Conservation (phyloP, 2,113 vertebrate genomes). For the Mesocricetus auratus region DNA sequence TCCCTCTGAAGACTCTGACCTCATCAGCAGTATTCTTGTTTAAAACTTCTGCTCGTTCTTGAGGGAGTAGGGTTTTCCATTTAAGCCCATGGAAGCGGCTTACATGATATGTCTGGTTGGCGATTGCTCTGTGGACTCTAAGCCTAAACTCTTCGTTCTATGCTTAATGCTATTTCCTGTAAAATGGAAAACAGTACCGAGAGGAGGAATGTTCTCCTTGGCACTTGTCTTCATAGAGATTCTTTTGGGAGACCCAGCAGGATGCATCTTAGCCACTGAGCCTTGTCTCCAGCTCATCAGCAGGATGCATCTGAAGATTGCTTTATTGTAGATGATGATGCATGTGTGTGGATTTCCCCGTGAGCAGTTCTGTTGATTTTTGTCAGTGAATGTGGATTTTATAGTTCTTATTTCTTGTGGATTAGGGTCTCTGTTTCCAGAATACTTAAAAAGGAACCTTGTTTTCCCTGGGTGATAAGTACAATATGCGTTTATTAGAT, state of each 20-base stretch:
- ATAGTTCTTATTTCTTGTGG: conserved; percentile 6
- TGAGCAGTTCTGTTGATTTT: not conserved
- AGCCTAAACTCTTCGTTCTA: not conserved
- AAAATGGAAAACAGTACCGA: not conserved
- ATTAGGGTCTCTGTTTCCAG: conserved; percentile 40
- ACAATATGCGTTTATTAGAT: not conserved
- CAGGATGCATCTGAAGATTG: not conserved
- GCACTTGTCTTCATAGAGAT: not conserved
- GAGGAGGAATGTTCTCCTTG: not conserved
- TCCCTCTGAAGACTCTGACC: conserved; percentile 39
- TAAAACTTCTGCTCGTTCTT: not conserved
- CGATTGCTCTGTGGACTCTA: not conserved
- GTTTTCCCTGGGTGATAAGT: conserved; percentile 28
- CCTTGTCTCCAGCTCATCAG: not conserved
- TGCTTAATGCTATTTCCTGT: not conserved
- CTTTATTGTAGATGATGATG: not conserved
- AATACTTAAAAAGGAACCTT: not conserved
- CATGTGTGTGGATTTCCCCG: not conserved
- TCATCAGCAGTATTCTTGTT: conserved; percentile 4
- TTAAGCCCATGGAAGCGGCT: not conserved
- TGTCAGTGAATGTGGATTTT: not conserved
- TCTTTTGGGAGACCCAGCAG: not conserved
- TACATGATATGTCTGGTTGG: not conserved
- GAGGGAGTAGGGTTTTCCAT: not conserved
- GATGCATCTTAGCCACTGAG: not conserved